These are phyloP conservation scores for Pammene aurita DNA, from an alignment of 2,888 invertebrate species.

Conservation along the genomic window DNA sequence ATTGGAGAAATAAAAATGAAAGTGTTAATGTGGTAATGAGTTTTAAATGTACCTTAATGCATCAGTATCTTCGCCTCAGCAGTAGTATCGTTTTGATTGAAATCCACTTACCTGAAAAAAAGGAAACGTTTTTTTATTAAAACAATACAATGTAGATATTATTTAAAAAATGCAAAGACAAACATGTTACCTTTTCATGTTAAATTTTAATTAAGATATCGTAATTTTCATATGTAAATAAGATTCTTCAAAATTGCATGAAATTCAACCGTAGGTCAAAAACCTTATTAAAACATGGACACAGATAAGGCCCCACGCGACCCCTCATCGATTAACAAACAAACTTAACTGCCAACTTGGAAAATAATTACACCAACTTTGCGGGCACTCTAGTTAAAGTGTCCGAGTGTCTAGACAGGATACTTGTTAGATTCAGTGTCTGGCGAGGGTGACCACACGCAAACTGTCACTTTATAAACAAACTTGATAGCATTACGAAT, in stretches of 20 bases:
- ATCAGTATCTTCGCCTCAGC: background rate
- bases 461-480: conserved; percentile 31
- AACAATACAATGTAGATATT: too few species aligned
- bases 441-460: conserved; percentile 44
- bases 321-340: conserved; percentile 20
- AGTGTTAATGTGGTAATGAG: too few species aligned
- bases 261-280: background rate
- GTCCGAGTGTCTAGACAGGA: conserved; percentile 65
- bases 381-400: conserved; percentile 47
- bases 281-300: conserved; percentile 16
- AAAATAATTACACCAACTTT: conserved; percentile 40
- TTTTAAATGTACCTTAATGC: background rate
- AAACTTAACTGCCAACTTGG: conserved; percentile 31
- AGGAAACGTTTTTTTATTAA: background rate
- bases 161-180: background rate
- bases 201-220: too few species aligned
- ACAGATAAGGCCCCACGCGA: background rate
- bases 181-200: too few species aligned
- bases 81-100: background rate
- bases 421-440: conserved; percentile 56
- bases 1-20: too few species aligned
- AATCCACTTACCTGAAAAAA: conserved; percentile 6
- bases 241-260: too few species aligned
- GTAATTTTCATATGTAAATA: background rate
- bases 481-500: background rate